Percentiles rank a stretch among this genome's conserved stretches.
Evolutionary conservation across 2,888 invertebrate species (phyloP).

Genomic region (Micoletzkya japonica): DNA sequence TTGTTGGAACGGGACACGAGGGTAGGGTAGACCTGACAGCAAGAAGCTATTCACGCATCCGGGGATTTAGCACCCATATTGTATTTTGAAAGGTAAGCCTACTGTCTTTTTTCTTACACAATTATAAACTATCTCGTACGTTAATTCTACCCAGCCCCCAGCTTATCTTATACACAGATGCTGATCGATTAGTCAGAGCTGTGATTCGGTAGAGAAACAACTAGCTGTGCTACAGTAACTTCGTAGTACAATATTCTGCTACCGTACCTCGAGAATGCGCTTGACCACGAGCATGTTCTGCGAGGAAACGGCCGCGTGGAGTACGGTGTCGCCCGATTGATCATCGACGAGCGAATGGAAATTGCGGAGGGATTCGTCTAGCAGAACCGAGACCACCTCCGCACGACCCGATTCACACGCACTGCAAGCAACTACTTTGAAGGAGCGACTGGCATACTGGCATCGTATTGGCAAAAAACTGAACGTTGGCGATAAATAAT

Average conservation of each 20-base stretch:
- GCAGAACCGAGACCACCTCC: constrained; percentile 77
- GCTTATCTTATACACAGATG: too few species aligned
- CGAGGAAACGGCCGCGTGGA: constrained; percentile 86
- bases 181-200: too few species aligned
- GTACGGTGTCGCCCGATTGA: constrained; percentile 86
- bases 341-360: constrained; percentile 88
- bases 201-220: too few species aligned
- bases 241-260: not conserved
- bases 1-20: constrained; percentile 45
- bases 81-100: too few species aligned
- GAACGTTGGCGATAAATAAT: too few species aligned
- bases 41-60: too few species aligned
- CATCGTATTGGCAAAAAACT: too few species aligned
- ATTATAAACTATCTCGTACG: too few species aligned
- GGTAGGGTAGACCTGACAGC: constrained; percentile 41
- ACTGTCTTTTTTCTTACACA: too few species aligned
- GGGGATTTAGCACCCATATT: too few species aligned
- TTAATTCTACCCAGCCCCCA: too few species aligned
- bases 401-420: constrained; percentile 84
- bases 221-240: not conserved
- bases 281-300: constrained; percentile 80
- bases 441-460: too few species aligned
- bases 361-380: constrained; percentile 72
- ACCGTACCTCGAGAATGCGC: constrained; percentile 72
- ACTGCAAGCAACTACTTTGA: constrained; percentile 71